These are phyloP conservation scores for Hypolimnas misippus DNA, from an alignment of 2,888 invertebrate species.

Conservation along the genomic window DNA sequence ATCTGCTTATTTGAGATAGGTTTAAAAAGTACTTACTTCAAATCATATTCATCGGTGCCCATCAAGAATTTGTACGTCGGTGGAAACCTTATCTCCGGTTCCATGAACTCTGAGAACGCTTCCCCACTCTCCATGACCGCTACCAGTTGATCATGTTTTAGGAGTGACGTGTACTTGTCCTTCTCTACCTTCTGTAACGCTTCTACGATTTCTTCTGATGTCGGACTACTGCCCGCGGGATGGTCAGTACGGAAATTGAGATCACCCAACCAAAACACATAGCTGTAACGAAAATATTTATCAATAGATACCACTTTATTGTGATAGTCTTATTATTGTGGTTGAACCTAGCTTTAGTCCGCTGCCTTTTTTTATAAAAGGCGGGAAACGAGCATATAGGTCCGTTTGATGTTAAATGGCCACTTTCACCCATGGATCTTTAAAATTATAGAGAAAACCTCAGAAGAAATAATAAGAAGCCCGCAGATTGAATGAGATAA, in stretches of 20 bases:
- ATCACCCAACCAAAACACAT: conserved; percentile 96
- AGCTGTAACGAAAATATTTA: conserved; percentile 79
- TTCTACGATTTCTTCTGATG: conserved; percentile 87
- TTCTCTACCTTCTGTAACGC: conserved; percentile 86
- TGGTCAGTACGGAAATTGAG: conserved; percentile 92
- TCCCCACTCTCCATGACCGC: conserved; percentile 88
- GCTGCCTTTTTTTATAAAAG: too few species aligned
- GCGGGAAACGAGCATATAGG: too few species aligned
- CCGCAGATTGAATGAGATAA: too few species aligned
- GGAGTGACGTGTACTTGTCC: conserved; percentile 86
- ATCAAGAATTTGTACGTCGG: conserved; percentile 95
- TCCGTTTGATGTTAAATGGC: too few species aligned
- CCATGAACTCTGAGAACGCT: conserved; percentile 93
- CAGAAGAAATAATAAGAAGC: too few species aligned
- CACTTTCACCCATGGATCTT: too few species aligned
- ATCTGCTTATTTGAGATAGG: too few species aligned
- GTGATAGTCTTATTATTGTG: too few species aligned
- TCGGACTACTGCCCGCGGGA: conserved; percentile 84
- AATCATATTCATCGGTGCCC: conserved; percentile 89
- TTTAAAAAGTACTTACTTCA: conserved; percentile 86
- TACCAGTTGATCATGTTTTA: conserved; percentile 90
- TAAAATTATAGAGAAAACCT: too few species aligned
- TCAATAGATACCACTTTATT: too few species aligned
- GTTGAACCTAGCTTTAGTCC: too few species aligned
- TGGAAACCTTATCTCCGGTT: conserved; percentile 89